Evolutionary conservation across 1,140 invertebrate species (phyloP), one percentile per base, ranked within the genome.

Genomic region (Hylaeus anthracinus): DNA sequence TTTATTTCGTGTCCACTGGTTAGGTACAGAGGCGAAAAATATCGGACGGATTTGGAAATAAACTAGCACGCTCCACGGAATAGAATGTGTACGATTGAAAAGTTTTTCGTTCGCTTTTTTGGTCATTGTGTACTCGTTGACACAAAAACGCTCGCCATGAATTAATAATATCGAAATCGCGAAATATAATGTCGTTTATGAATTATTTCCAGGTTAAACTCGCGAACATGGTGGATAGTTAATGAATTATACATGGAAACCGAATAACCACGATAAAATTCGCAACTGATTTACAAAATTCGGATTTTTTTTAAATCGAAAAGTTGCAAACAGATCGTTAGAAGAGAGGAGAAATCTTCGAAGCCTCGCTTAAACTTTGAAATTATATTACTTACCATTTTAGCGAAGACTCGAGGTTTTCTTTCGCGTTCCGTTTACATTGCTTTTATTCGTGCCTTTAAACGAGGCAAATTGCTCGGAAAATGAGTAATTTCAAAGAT

Each of bases 141-240:
- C 71, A 60, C 15, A 63, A 45, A 41, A 69, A 55, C 15, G 15
- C 48, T 3, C 56, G 10, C 41, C 56, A 55, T 85, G 76, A 85
- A 85, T 85, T 69, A 56, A 10, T 53, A 26, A 74, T 58, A 63
- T 85, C 56, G 45, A 5, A 53, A 70, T 73, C 51, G 70, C 55
- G 56, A 73, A 74, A 74, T n/a, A 79, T 15, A 41, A 73, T 58
- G 41, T 75, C 61, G 58, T 77, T 72, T 55, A 64, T 81, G 72
- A 81, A 86, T 86, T 85, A 85, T 14, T 73, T 77, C 61, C 65
- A 60, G 72, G 61, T 65, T 75, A 64, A 71, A 80, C 84, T 41
- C 48, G 15, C 45, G 63, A 15, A 12, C 63, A 45, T 66, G 39
- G n/a, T 41, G 63, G 60, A 72, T 85, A 48, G 64, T 45, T 74